Percentiles rank a stretch among this genome's conserved stretches.
These are phyloP conservation scores for Erythrolamprus reginae DNA, from an alignment of 2,113 vertebrate genomes.

Conservation along the genomic window DNA sequence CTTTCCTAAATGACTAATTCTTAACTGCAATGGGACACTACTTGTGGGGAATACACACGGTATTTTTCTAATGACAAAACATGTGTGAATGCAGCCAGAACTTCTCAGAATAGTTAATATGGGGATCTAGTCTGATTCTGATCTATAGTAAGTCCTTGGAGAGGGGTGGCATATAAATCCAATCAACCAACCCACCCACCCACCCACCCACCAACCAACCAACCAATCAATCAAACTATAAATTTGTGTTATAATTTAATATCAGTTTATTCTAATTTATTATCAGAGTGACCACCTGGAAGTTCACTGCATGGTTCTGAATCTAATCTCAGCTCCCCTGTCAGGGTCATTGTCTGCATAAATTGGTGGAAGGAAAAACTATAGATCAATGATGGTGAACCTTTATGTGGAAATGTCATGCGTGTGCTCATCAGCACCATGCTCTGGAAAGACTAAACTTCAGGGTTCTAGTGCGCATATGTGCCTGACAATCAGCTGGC, in stretches of 20 bases:
- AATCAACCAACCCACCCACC: no score
- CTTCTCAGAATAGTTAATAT: neutral
- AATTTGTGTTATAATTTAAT: neutral
- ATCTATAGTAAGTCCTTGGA: neutral
- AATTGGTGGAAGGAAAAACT: neutral
- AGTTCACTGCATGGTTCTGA: neutral
- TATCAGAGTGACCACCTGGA: neutral
- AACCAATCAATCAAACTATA: no score
- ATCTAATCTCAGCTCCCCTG: neutral
- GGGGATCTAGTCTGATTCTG: neutral
- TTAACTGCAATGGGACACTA: neutral
- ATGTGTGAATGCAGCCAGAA: neutral
- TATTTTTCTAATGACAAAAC: neutral
- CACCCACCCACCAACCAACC: no score
- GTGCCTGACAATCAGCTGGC: no score
- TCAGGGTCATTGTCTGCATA: neutral
- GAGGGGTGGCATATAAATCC: no score
- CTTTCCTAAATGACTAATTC: neutral
- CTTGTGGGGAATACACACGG: neutral
- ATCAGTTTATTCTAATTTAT: neutral
- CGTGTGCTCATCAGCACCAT: no score
- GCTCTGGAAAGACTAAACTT: no score
- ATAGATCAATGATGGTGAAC: neutral
- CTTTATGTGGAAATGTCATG: no score
- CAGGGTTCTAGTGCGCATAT: no score